Base-by-base conservation (phyloP, 2,888 invertebrate species). In the Mimachlamys varia region DNA sequence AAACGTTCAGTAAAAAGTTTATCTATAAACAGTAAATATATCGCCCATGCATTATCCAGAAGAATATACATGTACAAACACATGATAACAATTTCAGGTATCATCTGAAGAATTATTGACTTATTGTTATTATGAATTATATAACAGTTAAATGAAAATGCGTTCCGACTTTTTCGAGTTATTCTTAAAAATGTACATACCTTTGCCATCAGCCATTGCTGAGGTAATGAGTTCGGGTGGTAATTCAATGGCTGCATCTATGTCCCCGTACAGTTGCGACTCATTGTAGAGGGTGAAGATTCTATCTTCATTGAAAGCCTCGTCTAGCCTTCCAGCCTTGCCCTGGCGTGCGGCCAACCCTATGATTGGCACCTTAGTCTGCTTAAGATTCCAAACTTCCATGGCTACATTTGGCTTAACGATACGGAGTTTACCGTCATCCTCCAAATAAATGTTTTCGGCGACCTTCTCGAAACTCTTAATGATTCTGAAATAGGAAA, bases 191-290 rank as follows among this genome's bases (percentile, higher is more conserved):
- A 53, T n/a, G 12, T 88, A 15, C 50, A 12, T 88, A 49, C 50
- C 53, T 53, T 88, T 88, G 0, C 27, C 44, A 55, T 55, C 19
- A 53, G 50, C n/a, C 53, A 27, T 88, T 88, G 27, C 88, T 15
- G 88, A 90, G n/a, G 33, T 88, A 49, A 95, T 94, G 10, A 95
- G 93, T 88, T 94, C 93, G 27, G 92, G 91, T 0, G 95, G 95
- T 15, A 95, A 92, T 89, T 95, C 94, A 76, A 95, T 95, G n/a
- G 95, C 95, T 17, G 95, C 94, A 89, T 95, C 95, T 33, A 95
- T 93, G 22, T 94, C 92, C 53, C 92, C 92, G 38, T 91, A 92
- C 38, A 95, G 88, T 15, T 94, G 92, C 12, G 94, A 92, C 87
- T 92, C 91, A 87, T 94, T 92, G 89, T 92, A 94, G 22, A 94